These are phyloP conservation scores for Pitangus sulphuratus DNA, from an alignment of 2,797 vertebrate genomes.

Conservation along the genomic window DNA sequence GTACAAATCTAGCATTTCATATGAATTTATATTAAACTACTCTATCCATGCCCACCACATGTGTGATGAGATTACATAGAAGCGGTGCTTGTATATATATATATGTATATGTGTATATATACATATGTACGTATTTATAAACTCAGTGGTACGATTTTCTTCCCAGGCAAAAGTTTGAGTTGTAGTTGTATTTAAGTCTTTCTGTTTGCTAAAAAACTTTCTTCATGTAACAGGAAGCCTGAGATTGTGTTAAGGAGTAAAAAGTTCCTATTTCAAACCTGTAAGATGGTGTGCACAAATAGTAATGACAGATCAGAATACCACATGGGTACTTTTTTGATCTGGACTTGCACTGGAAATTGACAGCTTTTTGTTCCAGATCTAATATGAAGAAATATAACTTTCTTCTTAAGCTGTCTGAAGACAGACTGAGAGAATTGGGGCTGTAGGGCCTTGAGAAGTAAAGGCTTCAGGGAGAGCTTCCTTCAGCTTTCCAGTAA, in stretches of 20 bases:
- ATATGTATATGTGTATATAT: not conserved
- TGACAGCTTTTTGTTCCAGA: not conserved
- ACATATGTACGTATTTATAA: not conserved
- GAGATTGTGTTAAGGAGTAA: not conserved
- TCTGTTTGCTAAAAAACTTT: not conserved
- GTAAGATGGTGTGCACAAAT: not conserved
- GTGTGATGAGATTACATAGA: not conserved
- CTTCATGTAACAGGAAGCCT: not conserved
- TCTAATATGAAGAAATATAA: not conserved
- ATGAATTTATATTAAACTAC: not conserved
- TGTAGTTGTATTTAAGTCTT: not conserved
- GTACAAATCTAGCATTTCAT: not conserved
- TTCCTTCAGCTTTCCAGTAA: not conserved
- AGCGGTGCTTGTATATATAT: not conserved
- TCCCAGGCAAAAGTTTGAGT: not conserved
- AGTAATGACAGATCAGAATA: not conserved
- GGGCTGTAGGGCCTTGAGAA: not conserved
- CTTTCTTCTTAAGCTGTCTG: not conserved
- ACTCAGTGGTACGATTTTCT: not conserved
- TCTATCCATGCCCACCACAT: not conserved
- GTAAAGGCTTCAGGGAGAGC: not conserved
- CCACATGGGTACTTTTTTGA: not conserved
- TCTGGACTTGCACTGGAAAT: not conserved
- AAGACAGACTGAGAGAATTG: not conserved
- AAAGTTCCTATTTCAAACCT: not conserved